These are phyloP conservation scores for Harmothoe impar DNA, from an alignment of 2,888 invertebrate genomes.

Conservation along the genomic window DNA sequence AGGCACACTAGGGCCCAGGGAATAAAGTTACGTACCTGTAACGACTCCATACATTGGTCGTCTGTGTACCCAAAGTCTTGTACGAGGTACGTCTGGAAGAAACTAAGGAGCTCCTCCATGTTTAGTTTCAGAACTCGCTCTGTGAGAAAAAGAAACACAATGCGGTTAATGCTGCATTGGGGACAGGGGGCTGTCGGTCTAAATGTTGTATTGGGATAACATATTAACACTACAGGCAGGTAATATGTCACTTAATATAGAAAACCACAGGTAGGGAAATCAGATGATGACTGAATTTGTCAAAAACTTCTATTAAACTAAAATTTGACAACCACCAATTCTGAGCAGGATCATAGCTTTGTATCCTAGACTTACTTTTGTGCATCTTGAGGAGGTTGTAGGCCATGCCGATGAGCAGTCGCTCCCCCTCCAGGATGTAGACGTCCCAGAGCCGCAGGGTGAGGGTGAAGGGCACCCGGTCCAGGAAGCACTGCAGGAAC, in stretches of 20 bases:
- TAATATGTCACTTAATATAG: too few species aligned
- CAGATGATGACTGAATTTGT: too few species aligned
- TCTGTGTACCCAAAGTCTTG: slow-evolving; percentile 96
- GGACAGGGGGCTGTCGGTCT: too few species aligned
- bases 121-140: slow-evolving; percentile 82
- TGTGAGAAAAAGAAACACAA: slow-evolving; percentile 72
- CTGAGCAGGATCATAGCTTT: too few species aligned
- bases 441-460: slow-evolving; percentile 98
- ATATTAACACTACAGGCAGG: too few species aligned
- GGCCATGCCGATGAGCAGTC: slow-evolving; percentile 95
- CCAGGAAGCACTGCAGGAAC: slow-evolving; percentile 99
- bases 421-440: slow-evolving; percentile 96
- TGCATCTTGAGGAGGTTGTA: slow-evolving; percentile 82
- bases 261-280: too few species aligned
- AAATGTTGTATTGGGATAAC: too few species aligned
- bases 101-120: slow-evolving; percentile 84
- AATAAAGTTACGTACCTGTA: slow-evolving; percentile 88
- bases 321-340: too few species aligned
- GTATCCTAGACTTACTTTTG: slow-evolving; percentile 86
- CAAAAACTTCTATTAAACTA: too few species aligned
- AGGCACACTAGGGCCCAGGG: too few species aligned
- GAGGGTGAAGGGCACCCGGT: slow-evolving; percentile 95
- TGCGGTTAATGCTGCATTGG: too few species aligned
- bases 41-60: slow-evolving; percentile 92
- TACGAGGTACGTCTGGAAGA: slow-evolving; percentile 90